These are phyloP conservation scores for Monochamus saltuarius DNA, from an alignment of 1,140 invertebrate genomes.

Conservation along the genomic window DNA sequence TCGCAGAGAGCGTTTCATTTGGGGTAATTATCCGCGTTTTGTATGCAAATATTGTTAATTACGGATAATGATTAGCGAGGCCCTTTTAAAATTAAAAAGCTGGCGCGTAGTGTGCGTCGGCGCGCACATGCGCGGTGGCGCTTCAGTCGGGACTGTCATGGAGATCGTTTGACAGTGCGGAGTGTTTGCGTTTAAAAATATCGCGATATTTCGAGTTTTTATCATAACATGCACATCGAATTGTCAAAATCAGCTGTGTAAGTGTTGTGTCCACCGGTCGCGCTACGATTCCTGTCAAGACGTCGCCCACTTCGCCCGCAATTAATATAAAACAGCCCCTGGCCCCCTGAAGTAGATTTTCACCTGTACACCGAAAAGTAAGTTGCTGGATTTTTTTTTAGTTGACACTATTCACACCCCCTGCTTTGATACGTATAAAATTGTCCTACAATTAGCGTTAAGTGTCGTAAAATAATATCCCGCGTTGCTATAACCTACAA, in stretches of 20 bases:
- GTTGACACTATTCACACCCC: neutral
- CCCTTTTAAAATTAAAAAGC: conserved; percentile 26
- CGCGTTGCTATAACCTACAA: too few species aligned
- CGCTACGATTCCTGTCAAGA: conserved; percentile 25
- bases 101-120: conserved; percentile 17
- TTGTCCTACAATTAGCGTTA: too few species aligned
- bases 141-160: conserved; percentile 45
- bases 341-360: conserved; percentile 33
- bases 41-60: conserved; percentile 18
- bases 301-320: conserved; percentile 19
- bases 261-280: conserved; percentile 31
- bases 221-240: conserved; percentile 37
- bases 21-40: neutral
- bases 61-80: conserved; percentile 4
- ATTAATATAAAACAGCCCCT: conserved; percentile 26
- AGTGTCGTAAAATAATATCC: too few species aligned
- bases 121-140: conserved; percentile 33
- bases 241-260: conserved; percentile 30
- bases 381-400: conserved; percentile 12
- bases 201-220: conserved; percentile 44
- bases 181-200: conserved; percentile 48
- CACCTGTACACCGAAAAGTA: conserved; percentile 22
- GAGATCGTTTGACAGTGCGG: conserved; percentile 45
- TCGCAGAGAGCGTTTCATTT: neutral
- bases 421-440: too few species aligned